phyloP scores from a whole-genome alignment of 53 echinoderm and acorn worm species.

The Paracentrotus lividus region DNA sequence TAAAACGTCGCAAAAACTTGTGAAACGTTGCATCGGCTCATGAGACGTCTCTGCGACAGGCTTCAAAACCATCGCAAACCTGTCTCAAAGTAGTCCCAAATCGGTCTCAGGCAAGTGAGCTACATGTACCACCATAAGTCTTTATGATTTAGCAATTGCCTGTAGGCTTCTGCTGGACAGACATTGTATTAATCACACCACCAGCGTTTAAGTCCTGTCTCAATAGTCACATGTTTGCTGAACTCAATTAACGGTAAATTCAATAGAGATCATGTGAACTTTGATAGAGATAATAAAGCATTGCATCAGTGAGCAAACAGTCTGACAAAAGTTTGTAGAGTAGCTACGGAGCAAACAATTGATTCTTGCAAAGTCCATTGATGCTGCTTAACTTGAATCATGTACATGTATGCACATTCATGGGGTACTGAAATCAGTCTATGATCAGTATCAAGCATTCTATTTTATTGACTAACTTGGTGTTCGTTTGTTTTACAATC shows the following conservation, averaged over 20 bases:
- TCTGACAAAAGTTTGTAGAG: neutral
- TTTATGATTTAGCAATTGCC: no score
- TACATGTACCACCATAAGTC: no score
- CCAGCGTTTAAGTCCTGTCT: neutral
- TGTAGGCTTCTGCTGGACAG: no score
- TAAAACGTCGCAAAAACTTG: no score
- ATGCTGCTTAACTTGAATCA: no score
- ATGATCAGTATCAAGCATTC: neutral
- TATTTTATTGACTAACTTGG: neutral
- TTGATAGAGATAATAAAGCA: slow-evolving; percentile 28
- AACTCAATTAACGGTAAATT: neutral
- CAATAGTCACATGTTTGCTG: neutral
- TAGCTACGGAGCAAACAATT: neutral
- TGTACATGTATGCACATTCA: no score
- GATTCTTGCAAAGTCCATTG: neutral
- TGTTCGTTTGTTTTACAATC: neutral
- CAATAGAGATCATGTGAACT: slow-evolving; percentile 3
- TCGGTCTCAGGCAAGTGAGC: no score
- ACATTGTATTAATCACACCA: neutral
- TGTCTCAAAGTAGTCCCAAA: no score
- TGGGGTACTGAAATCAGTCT: neutral
- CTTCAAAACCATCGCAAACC: no score
- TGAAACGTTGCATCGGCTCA: no score
- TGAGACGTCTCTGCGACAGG: no score
- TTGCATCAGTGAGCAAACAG: neutral